Percentiles rank a stretch among this genome's conserved stretches.
phyloP scores from a whole-genome alignment of 2,113 vertebrate species.

The Thermophis baileyi region DNA sequence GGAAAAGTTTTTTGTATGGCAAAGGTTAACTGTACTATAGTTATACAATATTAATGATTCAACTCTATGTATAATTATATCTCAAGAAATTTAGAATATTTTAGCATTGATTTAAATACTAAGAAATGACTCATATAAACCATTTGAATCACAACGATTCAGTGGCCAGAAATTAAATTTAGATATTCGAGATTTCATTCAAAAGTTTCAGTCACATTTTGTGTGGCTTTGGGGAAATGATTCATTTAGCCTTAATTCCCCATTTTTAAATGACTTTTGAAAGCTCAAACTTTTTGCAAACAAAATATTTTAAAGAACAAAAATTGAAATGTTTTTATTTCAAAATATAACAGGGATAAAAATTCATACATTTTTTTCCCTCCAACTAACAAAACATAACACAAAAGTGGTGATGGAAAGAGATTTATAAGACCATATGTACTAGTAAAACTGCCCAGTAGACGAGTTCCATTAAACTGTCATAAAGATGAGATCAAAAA shows the following conservation, averaged over 20 bases:
- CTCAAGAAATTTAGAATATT: background rate
- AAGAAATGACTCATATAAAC: background rate
- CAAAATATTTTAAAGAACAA: too few species aligned
- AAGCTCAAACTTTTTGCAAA: background rate
- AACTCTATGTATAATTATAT: background rate
- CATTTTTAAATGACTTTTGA: background rate
- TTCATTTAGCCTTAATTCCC: background rate
- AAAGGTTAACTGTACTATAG: background rate
- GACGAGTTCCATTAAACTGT: background rate
- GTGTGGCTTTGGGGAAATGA: background rate
- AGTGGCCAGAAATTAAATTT: background rate
- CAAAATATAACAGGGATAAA: background rate
- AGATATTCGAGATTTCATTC: background rate
- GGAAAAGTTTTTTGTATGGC: background rate
- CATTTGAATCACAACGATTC: background rate
- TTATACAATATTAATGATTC: background rate
- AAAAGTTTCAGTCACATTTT: background rate
- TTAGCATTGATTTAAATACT: background rate
- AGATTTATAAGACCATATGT: background rate
- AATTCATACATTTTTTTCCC: background rate
- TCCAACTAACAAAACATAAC: background rate
- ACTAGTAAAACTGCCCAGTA: slow-evolving; percentile 18
- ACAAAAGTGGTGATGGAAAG: background rate
- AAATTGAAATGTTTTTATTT: background rate
- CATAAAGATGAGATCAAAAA: background rate